Evolutionary conservation across 2,888 invertebrate genomes (phyloP), one percentile per base, ranked within the genome.

Genomic region (Amorpha juglandis): DNA sequence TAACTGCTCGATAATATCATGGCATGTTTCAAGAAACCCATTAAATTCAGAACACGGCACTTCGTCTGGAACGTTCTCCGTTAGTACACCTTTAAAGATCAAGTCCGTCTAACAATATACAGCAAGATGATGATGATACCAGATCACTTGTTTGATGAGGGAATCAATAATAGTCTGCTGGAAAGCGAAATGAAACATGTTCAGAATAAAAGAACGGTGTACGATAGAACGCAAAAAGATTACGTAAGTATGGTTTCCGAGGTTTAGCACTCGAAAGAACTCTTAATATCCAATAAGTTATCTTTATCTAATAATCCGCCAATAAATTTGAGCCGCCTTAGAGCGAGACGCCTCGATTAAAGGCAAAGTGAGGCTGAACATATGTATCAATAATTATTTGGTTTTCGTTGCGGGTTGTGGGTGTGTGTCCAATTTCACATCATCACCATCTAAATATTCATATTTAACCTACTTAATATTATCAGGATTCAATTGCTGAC

Each of bases 111-210:
- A 53, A 64, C 65, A 4, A 38, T 42, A 69, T 35, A 16, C 33
- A 21, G 6, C 21, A 38, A 62, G 58, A 62, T 63, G 48, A 35
- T 52, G 42, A 84, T 86, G 86, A 92, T 93, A 69, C 83, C 89
- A 1, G 93, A 93, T 65, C 80, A 91, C 69, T 75, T 87, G 62
- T 92, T 92, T 66, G 93, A 93, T 50, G 92, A 92, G 69, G 88
- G 88, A 6, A 83, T 93, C 48, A 90, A 88, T 66, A 89, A 83
- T 67, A 82, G 84, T 0, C 71, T 90, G 21, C 73, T 92, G 6
- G 73, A 83, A 53, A 78, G 83, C 72, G 93, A 93, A 67, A 93
- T 93, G 93, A 89, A 82, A 74, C 81, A 91, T 71, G 75, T 92
- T 16, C 84, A 84, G 35, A 73, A 71, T 63, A 80, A 77, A 50